Conservation (phyloP, 2,797 vertebrate species). For the Muscicapa striata region DNA sequence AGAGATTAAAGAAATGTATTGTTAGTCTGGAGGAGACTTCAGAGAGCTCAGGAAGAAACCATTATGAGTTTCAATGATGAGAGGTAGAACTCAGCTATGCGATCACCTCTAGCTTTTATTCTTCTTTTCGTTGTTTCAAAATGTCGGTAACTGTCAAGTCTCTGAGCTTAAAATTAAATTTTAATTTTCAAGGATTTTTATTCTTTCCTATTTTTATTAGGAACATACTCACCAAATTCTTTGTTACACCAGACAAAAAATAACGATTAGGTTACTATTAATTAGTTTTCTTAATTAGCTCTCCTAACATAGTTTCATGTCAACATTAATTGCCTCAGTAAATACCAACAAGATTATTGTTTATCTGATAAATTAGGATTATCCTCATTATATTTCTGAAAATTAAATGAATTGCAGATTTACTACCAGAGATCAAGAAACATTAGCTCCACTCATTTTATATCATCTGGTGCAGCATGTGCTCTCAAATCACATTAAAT, state of each 20-base stretch:
- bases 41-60: background rate
- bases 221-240: background rate
- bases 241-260: background rate
- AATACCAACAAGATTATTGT: background rate
- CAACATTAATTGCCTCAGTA: background rate
- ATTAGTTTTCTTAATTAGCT: background rate
- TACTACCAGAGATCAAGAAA: background rate
- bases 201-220: background rate
- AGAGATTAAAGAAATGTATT: background rate
- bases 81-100: background rate
- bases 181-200: background rate
- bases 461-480: background rate
- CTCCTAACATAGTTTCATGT: background rate
- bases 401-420: background rate
- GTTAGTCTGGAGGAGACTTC: background rate
- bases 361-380: constrained; percentile 12
- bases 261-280: background rate
- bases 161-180: background rate
- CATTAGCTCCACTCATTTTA: background rate
- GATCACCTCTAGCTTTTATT: background rate
- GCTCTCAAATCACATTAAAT: background rate
- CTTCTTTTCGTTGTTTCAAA: background rate
- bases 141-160: background rate
- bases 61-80: background rate
- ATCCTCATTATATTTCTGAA: background rate